Evolutionary conservation across 1,140 invertebrate species (phyloP).

Genomic region (Tenebrio molitor): DNA sequence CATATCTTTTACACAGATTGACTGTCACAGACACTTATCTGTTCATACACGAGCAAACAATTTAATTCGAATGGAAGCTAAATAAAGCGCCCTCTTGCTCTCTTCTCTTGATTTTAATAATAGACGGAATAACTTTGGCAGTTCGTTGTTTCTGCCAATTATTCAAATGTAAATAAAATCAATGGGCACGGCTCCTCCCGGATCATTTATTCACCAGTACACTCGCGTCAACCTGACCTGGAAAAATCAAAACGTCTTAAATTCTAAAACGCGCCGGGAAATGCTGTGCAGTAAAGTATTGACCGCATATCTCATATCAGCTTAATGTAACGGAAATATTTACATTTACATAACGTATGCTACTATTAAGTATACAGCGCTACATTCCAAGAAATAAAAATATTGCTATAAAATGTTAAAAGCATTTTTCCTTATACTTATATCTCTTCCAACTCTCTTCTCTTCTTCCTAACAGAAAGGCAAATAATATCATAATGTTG

Average conservation of each 20-base stretch:
- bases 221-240: no score
- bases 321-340: conserved; percentile 39
- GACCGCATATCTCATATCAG: conserved; percentile 32
- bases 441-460: conserved; percentile 24
- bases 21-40: conserved; percentile 35
- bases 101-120: not conserved
- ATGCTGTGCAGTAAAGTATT: conserved; percentile 28
- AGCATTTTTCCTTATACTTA: conserved; percentile 37
- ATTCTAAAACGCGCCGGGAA: conserved; percentile 1
- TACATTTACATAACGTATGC: conserved; percentile 40
- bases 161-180: no score
- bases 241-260: no score
- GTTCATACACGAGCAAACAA: conserved; percentile 27
- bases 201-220: no score
- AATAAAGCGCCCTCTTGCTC: not conserved
- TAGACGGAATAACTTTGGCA: not conserved
- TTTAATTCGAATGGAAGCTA: conserved; percentile 18
- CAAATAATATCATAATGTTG: conserved; percentile 40
- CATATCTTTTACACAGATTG: conserved; percentile 22
- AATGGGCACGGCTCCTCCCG: no score
- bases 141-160: not conserved
- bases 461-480: conserved; percentile 16
- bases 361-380: conserved; percentile 39
- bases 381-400: conserved; percentile 38
- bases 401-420: conserved; percentile 38